Evolutionary conservation across 2,888 invertebrate genomes (phyloP).

Genomic region (Xylocampa areola): DNA sequence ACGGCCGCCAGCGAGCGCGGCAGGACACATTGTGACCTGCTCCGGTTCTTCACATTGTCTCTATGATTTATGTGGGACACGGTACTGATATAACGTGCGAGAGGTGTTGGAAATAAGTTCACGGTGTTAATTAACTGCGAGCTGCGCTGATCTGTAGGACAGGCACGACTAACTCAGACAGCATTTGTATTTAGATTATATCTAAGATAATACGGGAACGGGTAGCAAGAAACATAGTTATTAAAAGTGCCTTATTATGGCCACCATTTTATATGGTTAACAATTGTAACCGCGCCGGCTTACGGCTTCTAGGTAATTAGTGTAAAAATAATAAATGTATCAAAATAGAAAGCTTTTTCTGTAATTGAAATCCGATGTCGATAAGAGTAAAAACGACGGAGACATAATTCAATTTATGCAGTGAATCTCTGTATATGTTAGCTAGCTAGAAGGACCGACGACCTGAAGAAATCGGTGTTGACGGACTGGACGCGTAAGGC

Average conservation of each 20-base stretch:
- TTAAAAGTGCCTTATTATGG: background rate
- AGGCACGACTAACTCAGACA: constrained; percentile 1
- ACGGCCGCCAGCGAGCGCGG: constrained; percentile 51
- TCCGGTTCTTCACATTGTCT: constrained; percentile 35
- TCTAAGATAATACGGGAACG: background rate
- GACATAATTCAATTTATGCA: too few species aligned
- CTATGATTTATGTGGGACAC: constrained; percentile 54
- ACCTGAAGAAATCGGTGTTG: too few species aligned
- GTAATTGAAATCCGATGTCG: too few species aligned
- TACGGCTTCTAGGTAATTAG: too few species aligned
- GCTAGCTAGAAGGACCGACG: too few species aligned
- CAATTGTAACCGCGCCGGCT: too few species aligned
- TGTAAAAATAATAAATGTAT: too few species aligned
- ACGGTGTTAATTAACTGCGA: constrained; percentile 25
- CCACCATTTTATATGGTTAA: too few species aligned
- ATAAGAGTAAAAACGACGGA: too few species aligned
- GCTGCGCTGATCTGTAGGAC: constrained; percentile 8
- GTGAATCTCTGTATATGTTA: too few species aligned
- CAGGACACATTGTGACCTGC: constrained; percentile 27
- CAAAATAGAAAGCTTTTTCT: too few species aligned
- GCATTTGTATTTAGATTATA: background rate
- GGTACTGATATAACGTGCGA: constrained; percentile 13
- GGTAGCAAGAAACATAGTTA: background rate
- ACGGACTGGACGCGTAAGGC: too few species aligned
- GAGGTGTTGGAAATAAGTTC: constrained; percentile 9